phyloP scores from a whole-genome alignment of 2,888 invertebrate species.

The Cenopis cana region DNA sequence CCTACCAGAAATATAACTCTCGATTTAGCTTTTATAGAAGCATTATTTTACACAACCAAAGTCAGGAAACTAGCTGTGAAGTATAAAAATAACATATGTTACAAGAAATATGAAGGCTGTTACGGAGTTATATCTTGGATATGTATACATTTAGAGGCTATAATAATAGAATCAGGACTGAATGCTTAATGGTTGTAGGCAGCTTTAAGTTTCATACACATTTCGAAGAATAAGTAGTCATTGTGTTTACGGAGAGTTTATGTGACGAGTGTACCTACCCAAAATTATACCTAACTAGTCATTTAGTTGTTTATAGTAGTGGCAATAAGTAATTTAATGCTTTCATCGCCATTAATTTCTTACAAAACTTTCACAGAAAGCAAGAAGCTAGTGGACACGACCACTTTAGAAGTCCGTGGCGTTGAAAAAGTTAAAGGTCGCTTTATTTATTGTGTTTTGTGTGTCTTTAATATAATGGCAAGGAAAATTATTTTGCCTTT shows the following conservation, averaged over 20 bases:
- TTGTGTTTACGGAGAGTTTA: neutral
- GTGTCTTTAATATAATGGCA: constrained; percentile 2
- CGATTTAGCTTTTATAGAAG: neutral
- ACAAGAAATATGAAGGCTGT: constrained; percentile 19
- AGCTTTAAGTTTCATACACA: constrained; percentile 9
- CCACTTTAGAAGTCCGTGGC: neutral
- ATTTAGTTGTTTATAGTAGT: neutral
- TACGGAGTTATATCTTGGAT: constrained; percentile 20
- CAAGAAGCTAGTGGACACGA: neutral
- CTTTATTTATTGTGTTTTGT: constrained; percentile 7
- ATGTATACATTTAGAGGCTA: constrained; percentile 20
- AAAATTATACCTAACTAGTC: neutral
- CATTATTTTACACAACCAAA: constrained; percentile 20
- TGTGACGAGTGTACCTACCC: neutral
- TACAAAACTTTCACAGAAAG: no score
- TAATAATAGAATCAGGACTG: constrained; percentile 20
- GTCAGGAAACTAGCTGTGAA: constrained; percentile 19
- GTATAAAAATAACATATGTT: constrained; percentile 14
- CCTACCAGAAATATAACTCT: neutral
- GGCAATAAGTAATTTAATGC: neutral
- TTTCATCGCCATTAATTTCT: neutral
- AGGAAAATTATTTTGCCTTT: neutral
- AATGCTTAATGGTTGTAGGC: constrained; percentile 12
- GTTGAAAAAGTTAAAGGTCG: neutral
- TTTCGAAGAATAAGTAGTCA: constrained; percentile 13